phyloP scores from a whole-genome alignment of 2,888 invertebrate species.

The Urechis unicinctus region DNA sequence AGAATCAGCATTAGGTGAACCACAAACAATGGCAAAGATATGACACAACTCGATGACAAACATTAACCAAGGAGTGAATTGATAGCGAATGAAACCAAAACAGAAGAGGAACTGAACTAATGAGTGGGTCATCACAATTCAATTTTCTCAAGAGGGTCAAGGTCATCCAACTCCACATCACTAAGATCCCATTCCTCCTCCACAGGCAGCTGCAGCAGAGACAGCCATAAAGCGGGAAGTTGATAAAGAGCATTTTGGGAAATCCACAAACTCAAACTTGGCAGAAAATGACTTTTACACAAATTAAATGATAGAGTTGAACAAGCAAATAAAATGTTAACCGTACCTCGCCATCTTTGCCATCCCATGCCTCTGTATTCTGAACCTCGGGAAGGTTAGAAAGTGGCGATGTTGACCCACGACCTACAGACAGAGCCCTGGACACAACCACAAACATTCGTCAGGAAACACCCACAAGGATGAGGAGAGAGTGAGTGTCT shows the following conservation, averaged over 20 bases:
- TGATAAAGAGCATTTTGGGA: too few species aligned
- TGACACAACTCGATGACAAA: too few species aligned
- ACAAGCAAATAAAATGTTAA: too few species aligned
- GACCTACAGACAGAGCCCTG: constrained; percentile 85
- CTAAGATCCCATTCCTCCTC: constrained; percentile 87
- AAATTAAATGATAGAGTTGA: not conserved
- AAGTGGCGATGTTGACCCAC: constrained; percentile 78
- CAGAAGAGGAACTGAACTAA: too few species aligned
- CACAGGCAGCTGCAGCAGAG: constrained; percentile 35
- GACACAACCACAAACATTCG: constrained; percentile 15
- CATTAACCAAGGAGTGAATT: too few species aligned
- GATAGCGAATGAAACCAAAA: too few species aligned
- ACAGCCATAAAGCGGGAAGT: too few species aligned
- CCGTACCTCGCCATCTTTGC: constrained; percentile 73
- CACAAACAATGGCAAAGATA: too few species aligned
- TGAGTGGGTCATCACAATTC: constrained; percentile 26
- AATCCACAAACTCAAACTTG: too few species aligned
- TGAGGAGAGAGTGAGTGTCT: not conserved
- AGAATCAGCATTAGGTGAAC: too few species aligned
- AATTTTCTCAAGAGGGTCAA: constrained; percentile 31
- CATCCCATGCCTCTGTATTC: constrained; percentile 79
- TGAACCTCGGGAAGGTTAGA: constrained; percentile 63
- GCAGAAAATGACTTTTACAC: not conserved
- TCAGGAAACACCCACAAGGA: not conserved
- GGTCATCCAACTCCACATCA: constrained; percentile 70